Evolutionary conservation across 2,113 vertebrate genomes (phyloP).

Genomic region (Paracanthobrama guichenoti): DNA sequence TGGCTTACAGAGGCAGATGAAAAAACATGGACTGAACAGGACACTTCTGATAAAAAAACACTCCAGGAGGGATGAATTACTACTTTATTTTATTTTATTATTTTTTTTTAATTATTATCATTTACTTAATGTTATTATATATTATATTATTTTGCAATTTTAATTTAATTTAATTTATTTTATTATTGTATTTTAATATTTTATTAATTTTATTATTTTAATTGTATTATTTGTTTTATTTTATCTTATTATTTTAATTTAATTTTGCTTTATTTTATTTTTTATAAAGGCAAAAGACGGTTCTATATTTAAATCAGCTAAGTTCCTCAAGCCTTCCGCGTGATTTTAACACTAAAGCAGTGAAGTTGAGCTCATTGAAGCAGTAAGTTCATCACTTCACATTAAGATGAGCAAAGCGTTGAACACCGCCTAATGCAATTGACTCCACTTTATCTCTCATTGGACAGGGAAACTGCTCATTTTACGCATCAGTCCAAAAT

Average conservation of each 20-base stretch:
- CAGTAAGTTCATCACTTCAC: slow-evolving; percentile 54
- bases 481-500: slow-evolving; percentile 46
- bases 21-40: neutral
- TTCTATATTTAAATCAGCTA: neutral
- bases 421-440: slow-evolving; percentile 55
- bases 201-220: too few relatives aligned
- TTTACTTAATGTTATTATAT: too few relatives aligned
- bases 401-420: slow-evolving; percentile 49
- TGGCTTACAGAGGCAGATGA: neutral
- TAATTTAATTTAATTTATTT: too few relatives aligned
- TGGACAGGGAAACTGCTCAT: slow-evolving; percentile 61
- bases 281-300: too few relatives aligned
- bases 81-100: neutral
- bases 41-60: neutral
- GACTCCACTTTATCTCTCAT: slow-evolving; percentile 69
- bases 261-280: neutral
- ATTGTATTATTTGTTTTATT: too few relatives aligned
- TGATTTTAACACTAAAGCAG: neutral
- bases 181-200: too few relatives aligned
- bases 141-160: too few relatives aligned
- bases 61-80: neutral
- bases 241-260: too few relatives aligned
- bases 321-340: neutral
- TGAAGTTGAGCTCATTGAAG: slow-evolving; percentile 10
- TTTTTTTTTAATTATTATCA: too few relatives aligned